A percentile compares a stretch with the other conserved stretches of the same genome.
Conservation (phyloP, 2,797 vertebrate genomes). For the Enteromius treurensis region DNA sequence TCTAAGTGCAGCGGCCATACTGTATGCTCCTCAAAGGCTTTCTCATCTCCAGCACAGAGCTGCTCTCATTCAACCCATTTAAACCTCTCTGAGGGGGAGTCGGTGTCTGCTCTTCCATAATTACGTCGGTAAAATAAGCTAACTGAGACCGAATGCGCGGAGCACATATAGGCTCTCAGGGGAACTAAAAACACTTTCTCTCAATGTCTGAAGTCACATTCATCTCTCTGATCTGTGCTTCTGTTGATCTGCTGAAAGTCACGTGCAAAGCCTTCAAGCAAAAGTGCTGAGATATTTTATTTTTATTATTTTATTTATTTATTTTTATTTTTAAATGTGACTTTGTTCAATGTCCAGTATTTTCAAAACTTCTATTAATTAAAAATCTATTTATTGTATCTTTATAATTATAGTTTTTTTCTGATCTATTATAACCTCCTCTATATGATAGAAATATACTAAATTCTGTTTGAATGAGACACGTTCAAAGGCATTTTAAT, state of each 20-base stretch:
- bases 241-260: neutral
- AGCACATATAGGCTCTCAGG: neutral
- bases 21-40: conserved; percentile 67
- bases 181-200: conserved; percentile 21
- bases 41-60: conserved; percentile 67
- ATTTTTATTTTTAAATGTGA: too few species aligned
- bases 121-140: conserved; percentile 14
- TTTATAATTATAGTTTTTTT: neutral
- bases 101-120: conserved; percentile 17
- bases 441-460: neutral
- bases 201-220: conserved; percentile 13
- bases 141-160: conserved; percentile 12
- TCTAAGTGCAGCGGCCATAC: neutral
- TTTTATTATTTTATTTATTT: neutral
- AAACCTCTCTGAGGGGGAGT: conserved; percentile 43
- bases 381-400: neutral
- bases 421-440: neutral
- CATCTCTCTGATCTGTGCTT: neutral
- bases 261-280: neutral
- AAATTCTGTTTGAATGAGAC: neutral
- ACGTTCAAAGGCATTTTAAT: neutral
- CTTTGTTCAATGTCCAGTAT: too few species aligned
- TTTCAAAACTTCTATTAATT: neutral
- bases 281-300: neutral
- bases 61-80: conserved; percentile 58